Evolutionary conservation across 2,113 vertebrate species (phyloP).

Genomic region (Pandion haliaetus): DNA sequence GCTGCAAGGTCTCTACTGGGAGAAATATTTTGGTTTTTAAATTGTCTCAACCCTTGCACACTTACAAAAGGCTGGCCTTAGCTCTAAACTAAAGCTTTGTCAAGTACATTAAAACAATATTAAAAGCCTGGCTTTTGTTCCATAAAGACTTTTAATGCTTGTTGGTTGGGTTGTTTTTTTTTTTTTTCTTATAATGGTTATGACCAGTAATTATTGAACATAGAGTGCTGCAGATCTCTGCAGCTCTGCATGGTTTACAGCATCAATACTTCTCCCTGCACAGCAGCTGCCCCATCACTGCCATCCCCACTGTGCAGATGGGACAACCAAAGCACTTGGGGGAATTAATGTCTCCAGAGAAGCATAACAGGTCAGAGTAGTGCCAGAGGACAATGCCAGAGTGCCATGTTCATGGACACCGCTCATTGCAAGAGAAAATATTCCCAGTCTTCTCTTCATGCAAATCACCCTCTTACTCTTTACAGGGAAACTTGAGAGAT

Average conservation of each 20-base stretch:
- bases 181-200: not conserved
- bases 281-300: not conserved
- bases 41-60: slow-evolving; percentile 19
- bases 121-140: slow-evolving; percentile 41
- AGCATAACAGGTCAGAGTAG: not conserved
- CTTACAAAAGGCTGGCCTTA: not conserved
- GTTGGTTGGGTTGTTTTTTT: not conserved
- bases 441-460: not conserved
- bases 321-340: not conserved
- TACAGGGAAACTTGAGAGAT: not conserved
- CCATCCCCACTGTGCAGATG: not conserved
- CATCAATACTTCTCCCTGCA: not conserved
- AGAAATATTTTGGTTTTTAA: slow-evolving; percentile 57
- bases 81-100: slow-evolving; percentile 29
- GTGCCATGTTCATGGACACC: not conserved
- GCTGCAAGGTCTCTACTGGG: slow-evolving; percentile 50
- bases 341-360: not conserved
- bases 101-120: slow-evolving; percentile 23
- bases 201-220: not conserved
- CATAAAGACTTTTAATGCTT: not conserved
- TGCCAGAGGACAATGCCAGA: accelerated
- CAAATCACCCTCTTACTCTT: not conserved
- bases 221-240: not conserved
- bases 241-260: not conserved
- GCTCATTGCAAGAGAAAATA: not conserved